Evolutionary conservation across 2,113 vertebrate species (phyloP).

Genomic region (Pycnonotus jocosus): DNA sequence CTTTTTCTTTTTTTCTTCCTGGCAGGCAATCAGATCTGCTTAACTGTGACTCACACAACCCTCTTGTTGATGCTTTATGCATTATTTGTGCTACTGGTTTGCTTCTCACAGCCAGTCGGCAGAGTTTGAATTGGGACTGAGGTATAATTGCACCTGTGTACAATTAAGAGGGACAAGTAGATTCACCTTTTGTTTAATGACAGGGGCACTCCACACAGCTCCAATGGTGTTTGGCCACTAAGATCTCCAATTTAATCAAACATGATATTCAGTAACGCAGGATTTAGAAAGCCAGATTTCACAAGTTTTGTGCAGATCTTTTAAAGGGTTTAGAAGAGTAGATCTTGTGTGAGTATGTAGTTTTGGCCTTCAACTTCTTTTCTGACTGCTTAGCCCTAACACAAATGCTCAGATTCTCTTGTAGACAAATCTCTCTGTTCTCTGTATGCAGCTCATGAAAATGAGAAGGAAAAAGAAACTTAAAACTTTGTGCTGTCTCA

Average conservation of each 20-base stretch:
- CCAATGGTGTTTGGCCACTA: rapidly evolving
- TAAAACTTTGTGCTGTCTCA: neutral
- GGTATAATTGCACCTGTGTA: neutral
- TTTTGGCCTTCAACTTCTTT: neutral
- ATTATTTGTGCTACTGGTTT: neutral
- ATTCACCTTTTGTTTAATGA: neutral
- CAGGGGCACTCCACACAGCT: rapidly evolving
- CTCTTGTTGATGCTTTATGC: neutral
- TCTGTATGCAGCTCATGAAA: neutral
- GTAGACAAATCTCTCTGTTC: neutral
- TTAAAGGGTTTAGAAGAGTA: neutral
- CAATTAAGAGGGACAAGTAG: neutral
- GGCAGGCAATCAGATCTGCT: neutral
- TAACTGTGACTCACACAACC: neutral
- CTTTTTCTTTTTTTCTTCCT: neutral
- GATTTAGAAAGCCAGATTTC: neutral
- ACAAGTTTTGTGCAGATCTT: neutral
- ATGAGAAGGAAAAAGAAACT: neutral
- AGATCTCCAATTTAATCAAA: neutral
- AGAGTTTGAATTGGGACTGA: neutral
- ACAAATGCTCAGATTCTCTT: neutral
- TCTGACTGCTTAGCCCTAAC: neutral
- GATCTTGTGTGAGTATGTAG: neutral
- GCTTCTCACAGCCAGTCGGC: neutral
- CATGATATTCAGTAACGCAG: neutral